Percentiles rank a stretch among this genome's conserved stretches.
Evolutionary conservation across 2,888 invertebrate species (phyloP).

Genomic region (Pantelozetes paolii): DNA sequence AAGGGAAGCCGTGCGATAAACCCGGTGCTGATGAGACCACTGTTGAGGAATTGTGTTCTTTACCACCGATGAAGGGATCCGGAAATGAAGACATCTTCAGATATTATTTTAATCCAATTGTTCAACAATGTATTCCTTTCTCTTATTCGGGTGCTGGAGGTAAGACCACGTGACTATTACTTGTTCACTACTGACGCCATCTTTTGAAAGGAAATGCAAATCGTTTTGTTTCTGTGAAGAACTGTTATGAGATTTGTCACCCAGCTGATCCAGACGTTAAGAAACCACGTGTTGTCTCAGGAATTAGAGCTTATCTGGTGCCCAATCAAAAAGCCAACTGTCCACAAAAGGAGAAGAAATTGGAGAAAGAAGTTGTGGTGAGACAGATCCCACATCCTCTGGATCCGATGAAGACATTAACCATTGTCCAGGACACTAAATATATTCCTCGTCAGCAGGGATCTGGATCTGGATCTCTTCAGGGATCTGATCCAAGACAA

Average conservation of each 20-base stretch:
- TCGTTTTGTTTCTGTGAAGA: slow-evolving; percentile 14
- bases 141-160: slow-evolving; percentile 1
- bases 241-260: slow-evolving; percentile 25
- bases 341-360: neutral
- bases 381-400: neutral
- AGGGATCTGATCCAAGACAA: too few relatives aligned
- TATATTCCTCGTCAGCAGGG: neutral
- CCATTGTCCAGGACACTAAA: neutral
- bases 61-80: neutral
- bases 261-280: neutral
- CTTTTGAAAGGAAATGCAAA: slow-evolving; percentile 10
- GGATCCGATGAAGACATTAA: neutral
- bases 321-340: neutral
- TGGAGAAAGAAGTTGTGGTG: neutral
- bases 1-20: neutral
- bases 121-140: slow-evolving; percentile 4
- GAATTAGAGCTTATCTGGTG: slow-evolving; percentile 7
- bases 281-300: neutral
- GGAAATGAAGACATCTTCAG: neutral
- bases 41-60: neutral
- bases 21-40: neutral
- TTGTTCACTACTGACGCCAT: neutral
- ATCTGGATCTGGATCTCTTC: neutral
- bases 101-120: slow-evolving; percentile 7
- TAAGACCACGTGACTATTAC: neutral